Evolutionary conservation across 2,113 vertebrate species (phyloP).

Genomic region (Cyprinodon tularosa): DNA sequence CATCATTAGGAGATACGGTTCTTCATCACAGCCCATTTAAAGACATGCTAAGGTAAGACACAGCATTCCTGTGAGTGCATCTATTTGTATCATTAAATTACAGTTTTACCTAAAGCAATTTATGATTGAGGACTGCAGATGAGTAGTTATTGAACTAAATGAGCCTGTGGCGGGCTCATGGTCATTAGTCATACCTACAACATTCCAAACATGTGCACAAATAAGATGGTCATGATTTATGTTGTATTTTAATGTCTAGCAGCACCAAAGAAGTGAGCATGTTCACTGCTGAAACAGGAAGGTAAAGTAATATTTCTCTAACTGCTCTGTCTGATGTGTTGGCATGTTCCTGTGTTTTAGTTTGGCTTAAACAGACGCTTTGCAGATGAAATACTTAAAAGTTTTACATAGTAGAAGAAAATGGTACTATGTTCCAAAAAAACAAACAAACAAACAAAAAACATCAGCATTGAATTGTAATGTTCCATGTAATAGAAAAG

Average conservation of each 20-base stretch:
- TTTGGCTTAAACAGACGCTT: neutral
- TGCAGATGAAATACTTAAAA: neutral
- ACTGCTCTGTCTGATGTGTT: neutral
- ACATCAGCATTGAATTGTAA: neutral
- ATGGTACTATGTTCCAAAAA: neutral
- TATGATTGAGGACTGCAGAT: neutral
- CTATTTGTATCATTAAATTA: neutral
- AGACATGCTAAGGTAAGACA: neutral
- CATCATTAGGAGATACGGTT: neutral
- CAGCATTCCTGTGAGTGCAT: neutral
- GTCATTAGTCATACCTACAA: neutral
- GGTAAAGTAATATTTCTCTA: neutral
- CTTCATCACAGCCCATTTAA: neutral
- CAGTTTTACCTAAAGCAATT: neutral
- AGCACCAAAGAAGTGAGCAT: neutral
- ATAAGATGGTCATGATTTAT: neutral
- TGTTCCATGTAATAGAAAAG: neutral
- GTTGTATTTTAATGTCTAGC: neutral
- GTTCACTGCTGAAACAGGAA: neutral
- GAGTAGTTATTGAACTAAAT: neutral
- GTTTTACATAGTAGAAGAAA: neutral
- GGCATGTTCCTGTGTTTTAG: too few relatives aligned
- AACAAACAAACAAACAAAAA: neutral
- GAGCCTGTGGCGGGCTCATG: neutral
- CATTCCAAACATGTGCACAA: neutral